Base-by-base conservation (phyloP, 1,140 invertebrate genomes). In the Arion vulgaris region DNA sequence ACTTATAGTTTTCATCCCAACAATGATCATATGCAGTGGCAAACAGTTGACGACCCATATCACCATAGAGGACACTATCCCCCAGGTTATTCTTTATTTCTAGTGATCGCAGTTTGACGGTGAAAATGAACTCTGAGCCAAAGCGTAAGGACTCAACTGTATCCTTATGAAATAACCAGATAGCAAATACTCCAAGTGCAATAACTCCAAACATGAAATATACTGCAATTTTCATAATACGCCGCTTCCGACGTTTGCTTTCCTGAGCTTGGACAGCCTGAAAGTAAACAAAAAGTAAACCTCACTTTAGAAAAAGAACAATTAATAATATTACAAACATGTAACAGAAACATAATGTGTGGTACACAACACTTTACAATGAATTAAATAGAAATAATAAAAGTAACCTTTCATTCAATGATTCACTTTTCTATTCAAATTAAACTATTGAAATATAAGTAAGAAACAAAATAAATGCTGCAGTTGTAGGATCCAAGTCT, bases 181-280 rank as follows among this genome's bases (percentile, higher is more conserved):
- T 84, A 32, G 83, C 72, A 45, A 86, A 86, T 0, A 86, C 83
- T 11, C 85, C 85, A 39, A 86, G 62, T 11, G 83, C 81, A n/a
- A 86, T 84, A 72, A 86, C 71, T 19, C 85, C 85, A 72, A 86
- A 86, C 83, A 86, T 84, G 38, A 84, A 72, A 51, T 86, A 86
- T 53, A 86, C 85, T 17, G 85, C 83, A 39, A 86, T 71, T 79
- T 85, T 85, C 83, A 86, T 84, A 82, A 86, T 86, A n/a, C 83
- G 85, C 82, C 85, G 72, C 66, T 86, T 86, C 45, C 85, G 66
- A 5, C 83, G 73, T 49, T 86, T 86, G 80, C 79, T 86, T 68
- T 86, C 85, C 71, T 86, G 85, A n/a, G 83, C 85, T 53, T 86
- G 85, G 19, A 86, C 83, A 53, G 85, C 85, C 85, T 86, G 83